Evolutionary conservation across 23 tunicate species (phyloP), one percentile per base, ranked within the genome.

Genomic region (Trididemnum nubilum): DNA sequence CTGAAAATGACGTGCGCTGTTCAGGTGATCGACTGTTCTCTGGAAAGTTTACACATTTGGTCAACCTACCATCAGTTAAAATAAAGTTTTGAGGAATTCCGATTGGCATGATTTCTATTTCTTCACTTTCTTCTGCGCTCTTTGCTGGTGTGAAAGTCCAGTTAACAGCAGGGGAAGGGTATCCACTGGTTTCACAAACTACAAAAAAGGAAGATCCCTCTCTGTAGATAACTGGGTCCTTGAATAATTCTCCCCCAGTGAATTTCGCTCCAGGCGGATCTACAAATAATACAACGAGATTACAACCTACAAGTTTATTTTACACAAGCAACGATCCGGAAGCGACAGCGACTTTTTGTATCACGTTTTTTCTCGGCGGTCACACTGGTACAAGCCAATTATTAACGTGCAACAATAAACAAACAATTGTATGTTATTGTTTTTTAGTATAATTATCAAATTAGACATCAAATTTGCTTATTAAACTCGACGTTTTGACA

Each of bases 151-250:
- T 0, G 33, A 85, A 85, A 3, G 65, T 69, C 90, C 90, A 85
- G 21, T 51, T 51, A n/a, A 85, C 69, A 12, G 51, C 36, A 19
- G 90, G 90, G 2, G 51, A 28, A 0, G 90, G 90, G 36, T 67
- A 57, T 32, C 90, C 90, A 7, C 25, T 40, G 0, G 84, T 72
- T 22, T 65, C 33, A 35, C 90, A 85, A 3, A 1, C 4, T n/a
- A 69, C 84, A 30, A 40, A 33, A 36, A 85, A 67, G 9, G 79
- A 63, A n/a, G 35, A 36, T 63, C 82, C 88, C 63, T 85, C 88
- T 39, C 73, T 49, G 1, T 0, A 35, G 2, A 74, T 12, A 0
- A 35, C 44, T 23, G 5, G 66, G 54, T 22, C 51, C 19, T 73
- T 25, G 26, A 9, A 4, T 15, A 69, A 4, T 3, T 4, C 38